Conservation (phyloP, 2,113 vertebrate species). For the Rhea americana region DNA sequence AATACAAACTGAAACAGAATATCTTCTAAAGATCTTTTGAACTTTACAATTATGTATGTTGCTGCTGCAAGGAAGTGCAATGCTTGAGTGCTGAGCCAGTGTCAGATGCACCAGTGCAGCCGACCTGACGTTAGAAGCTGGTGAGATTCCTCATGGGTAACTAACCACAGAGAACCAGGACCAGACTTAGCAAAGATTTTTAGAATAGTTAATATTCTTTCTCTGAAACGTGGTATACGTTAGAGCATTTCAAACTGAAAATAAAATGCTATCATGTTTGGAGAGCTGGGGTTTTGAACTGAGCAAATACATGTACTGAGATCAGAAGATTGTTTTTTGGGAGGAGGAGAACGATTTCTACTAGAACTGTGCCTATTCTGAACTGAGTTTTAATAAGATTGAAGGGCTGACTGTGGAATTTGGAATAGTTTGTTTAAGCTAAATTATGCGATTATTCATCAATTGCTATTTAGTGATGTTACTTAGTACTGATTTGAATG, state of each 20-base stretch:
- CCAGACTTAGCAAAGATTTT: not conserved
- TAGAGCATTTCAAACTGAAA: not conserved
- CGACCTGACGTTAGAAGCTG: not conserved
- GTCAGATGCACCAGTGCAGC: no score
- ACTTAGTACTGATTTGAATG: not conserved
- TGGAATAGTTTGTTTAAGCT: not conserved
- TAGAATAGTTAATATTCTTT: not conserved
- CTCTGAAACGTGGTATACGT: not conserved
- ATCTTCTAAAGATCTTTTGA: not conserved
- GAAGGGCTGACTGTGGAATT: not conserved
- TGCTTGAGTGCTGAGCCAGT: not conserved
- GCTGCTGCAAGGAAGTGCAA: not conserved
- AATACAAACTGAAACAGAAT: not conserved
- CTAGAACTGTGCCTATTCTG: not conserved
- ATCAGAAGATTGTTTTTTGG: not conserved
- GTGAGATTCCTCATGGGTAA: not conserved
- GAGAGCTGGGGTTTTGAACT: not conserved
- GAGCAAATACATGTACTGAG: not conserved
- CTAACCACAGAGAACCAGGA: not conserved
- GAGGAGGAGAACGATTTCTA: not conserved
- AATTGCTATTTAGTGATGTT: not conserved
- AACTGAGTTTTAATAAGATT: not conserved
- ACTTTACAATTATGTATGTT: not conserved
- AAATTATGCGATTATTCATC: not conserved
- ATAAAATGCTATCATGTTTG: not conserved